phyloP scores from a whole-genome alignment of 2,888 invertebrate species.

The Cecidostiba fungosa region DNA sequence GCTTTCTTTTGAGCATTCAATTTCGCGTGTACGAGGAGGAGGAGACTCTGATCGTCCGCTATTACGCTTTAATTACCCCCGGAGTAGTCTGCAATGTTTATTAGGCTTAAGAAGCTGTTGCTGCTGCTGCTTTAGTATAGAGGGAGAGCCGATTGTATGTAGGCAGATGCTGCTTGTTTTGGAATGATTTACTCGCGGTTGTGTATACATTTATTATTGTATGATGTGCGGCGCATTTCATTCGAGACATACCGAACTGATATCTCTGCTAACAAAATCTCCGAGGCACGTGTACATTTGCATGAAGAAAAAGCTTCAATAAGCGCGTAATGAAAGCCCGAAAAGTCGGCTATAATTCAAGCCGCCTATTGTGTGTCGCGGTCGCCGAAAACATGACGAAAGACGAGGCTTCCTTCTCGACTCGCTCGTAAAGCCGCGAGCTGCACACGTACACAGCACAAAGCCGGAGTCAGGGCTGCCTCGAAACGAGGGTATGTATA shows the following conservation, averaged over 20 bases:
- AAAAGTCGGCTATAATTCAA: slow-evolving; percentile 41
- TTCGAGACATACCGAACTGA: neutral
- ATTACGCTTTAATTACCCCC: slow-evolving; percentile 59
- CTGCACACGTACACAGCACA: neutral
- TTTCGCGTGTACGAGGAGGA: slow-evolving; percentile 38
- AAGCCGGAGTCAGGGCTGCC: slow-evolving; percentile 23
- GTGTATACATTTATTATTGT: neutral
- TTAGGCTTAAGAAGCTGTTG: slow-evolving; percentile 23
- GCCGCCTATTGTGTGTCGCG: slow-evolving; percentile 49
- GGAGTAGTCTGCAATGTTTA: slow-evolving; percentile 42
- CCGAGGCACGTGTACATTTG: neutral
- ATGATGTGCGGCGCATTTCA: neutral
- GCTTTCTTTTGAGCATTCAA: slow-evolving; percentile 60
- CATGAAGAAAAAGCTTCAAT: slow-evolving; percentile 3
- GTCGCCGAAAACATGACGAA: slow-evolving; percentile 60
- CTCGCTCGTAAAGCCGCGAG: slow-evolving; percentile 46
- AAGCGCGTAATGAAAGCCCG: slow-evolving; percentile 15
- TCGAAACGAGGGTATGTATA: slow-evolving; percentile 1
- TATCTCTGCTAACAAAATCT: neutral
- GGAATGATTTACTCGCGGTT: neutral
- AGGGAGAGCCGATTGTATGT: slow-evolving; percentile 13
- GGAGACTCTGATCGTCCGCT: slow-evolving; percentile 27
- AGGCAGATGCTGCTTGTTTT: neutral
- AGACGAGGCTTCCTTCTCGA: slow-evolving; percentile 29
- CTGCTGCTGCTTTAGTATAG: neutral